These are phyloP conservation scores for Eumerus sabulonum DNA, from an alignment of 2,888 invertebrate species.

Conservation along the genomic window DNA sequence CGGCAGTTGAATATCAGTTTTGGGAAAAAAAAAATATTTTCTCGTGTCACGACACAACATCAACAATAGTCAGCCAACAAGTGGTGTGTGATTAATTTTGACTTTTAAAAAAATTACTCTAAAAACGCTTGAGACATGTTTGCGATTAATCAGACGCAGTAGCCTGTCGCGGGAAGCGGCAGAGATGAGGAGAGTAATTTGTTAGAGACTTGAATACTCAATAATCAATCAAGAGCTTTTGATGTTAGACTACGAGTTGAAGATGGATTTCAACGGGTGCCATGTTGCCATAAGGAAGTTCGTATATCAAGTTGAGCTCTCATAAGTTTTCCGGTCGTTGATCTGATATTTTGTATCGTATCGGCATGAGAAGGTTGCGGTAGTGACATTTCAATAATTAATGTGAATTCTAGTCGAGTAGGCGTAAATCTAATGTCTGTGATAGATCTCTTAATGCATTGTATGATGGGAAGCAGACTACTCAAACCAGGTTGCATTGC, in stretches of 20 bases:
- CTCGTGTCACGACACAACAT: constrained; percentile 46
- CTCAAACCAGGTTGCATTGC: too few species aligned
- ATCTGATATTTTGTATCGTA: too few species aligned
- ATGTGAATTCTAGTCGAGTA: too few species aligned
- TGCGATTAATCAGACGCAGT: not conserved
- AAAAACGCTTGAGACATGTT: constrained; percentile 1
- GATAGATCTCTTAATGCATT: too few species aligned
- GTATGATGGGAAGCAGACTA: too few species aligned
- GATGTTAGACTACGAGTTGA: not conserved
- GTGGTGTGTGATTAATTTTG: constrained; percentile 22
- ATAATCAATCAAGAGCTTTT: constrained; percentile 24
- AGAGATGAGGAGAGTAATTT: constrained; percentile 22
- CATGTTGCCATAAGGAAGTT: too few species aligned
- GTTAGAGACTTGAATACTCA: not conserved
- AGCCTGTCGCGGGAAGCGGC: too few species aligned
- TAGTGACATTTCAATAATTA: too few species aligned
- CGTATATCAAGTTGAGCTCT: too few species aligned
- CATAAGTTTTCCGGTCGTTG: too few species aligned
- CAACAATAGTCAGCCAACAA: constrained; percentile 21
- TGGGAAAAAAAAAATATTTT: constrained; percentile 46
- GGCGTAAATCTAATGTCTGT: too few species aligned
- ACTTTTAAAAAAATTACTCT: not conserved
- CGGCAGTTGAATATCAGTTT: constrained; percentile 36
- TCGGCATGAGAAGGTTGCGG: not conserved
- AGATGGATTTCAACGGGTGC: too few species aligned